phyloP scores from a whole-genome alignment of 2,888 invertebrate species.

The Cyclophora albipunctata region DNA sequence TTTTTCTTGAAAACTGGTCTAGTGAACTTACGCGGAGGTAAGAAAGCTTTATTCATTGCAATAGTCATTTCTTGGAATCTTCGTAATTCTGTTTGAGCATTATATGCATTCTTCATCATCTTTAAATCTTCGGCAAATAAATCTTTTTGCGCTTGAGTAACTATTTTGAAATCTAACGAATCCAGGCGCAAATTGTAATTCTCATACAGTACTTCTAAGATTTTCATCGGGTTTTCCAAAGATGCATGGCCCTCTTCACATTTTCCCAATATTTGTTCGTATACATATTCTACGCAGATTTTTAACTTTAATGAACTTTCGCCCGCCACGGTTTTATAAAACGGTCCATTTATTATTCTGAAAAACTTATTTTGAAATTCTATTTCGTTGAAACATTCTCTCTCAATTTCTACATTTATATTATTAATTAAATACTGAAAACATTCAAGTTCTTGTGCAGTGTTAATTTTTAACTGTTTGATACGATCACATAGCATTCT shows the following conservation, averaged over 20 bases:
- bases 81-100: conserved; percentile 56
- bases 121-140: conserved; percentile 62
- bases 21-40: conserved; percentile 46
- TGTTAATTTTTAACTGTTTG: conserved; percentile 45
- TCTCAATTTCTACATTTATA: conserved; percentile 47
- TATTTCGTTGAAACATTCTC: conserved; percentile 54
- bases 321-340: conserved; percentile 61
- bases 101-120: conserved; percentile 59
- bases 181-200: conserved; percentile 60
- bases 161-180: conserved; percentile 58
- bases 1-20: conserved; percentile 46
- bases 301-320: conserved; percentile 54
- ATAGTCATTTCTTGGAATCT: conserved; percentile 63
- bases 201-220: conserved; percentile 65
- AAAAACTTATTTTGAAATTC: conserved; percentile 61
- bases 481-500: conserved; percentile 46
- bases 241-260: conserved; percentile 65
- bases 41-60: conserved; percentile 64
- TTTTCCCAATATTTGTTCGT: conserved; percentile 63
- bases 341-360: conserved; percentile 52
- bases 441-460: conserved; percentile 56
- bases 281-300: conserved; percentile 67
- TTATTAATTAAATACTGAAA: conserved; percentile 61
- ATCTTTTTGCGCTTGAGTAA: conserved; percentile 57
- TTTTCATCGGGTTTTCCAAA: conserved; percentile 63